A percentile compares a stretch with the other conserved stretches of the same genome.
Evolutionary conservation across 1,140 invertebrate species (phyloP).

Genomic region (Heterodera carotae): DNA sequence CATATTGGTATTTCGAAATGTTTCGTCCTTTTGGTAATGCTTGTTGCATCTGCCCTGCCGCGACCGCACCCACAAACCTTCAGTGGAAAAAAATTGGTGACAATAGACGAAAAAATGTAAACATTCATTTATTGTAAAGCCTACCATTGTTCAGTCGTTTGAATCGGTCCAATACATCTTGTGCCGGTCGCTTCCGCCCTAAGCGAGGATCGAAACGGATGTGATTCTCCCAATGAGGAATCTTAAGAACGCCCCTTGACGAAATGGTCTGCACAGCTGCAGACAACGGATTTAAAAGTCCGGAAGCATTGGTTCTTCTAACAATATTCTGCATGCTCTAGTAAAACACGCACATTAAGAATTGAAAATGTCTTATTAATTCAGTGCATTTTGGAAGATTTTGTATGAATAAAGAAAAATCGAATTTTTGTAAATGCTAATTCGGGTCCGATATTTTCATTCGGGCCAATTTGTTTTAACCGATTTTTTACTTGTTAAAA

Average conservation of each 20-base stretch:
- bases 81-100: slow-evolving; percentile 20
- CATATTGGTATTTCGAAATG: slow-evolving; percentile 44
- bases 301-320: background rate
- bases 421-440: no score
- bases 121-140: slow-evolving; percentile 32
- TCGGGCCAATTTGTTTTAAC: no score
- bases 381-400: no score
- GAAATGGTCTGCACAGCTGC: background rate
- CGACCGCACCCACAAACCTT: slow-evolving; percentile 61
- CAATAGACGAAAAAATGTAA: slow-evolving; percentile 25
- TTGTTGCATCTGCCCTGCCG: slow-evolving; percentile 50
- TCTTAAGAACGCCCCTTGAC: slow-evolving; percentile 50
- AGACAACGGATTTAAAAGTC: background rate
- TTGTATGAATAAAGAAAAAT: no score
- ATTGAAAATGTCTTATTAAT: no score
- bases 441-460: no score
- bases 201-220: slow-evolving; percentile 61
- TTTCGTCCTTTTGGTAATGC: slow-evolving; percentile 58
- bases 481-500: no score
- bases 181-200: slow-evolving; percentile 59
- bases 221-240: slow-evolving; percentile 63
- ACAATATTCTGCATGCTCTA: background rate
- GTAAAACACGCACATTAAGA: no score
- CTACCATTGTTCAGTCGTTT: slow-evolving; percentile 63
- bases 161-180: slow-evolving; percentile 64